Evolutionary conservation across 2,113 vertebrate species (phyloP).

Genomic region (Chlorodrepanis virens): DNA sequence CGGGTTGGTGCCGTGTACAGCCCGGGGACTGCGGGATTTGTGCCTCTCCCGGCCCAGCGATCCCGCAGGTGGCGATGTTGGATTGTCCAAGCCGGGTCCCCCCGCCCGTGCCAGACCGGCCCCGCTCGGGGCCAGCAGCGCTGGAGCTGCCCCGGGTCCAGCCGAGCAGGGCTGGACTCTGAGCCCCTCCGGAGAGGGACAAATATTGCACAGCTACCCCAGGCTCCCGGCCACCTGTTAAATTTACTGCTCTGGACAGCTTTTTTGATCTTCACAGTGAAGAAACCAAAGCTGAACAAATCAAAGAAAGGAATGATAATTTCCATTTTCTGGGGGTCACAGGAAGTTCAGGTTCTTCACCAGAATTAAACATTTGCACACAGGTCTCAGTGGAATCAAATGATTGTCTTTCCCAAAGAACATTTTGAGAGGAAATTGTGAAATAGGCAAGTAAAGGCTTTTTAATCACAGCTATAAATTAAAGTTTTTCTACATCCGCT

Average conservation of each 20-base stretch:
- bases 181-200: neutral
- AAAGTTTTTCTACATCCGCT: neutral
- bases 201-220: neutral
- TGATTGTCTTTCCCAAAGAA: neutral
- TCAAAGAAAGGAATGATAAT: conserved; percentile 22
- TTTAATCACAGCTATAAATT: conserved; percentile 25
- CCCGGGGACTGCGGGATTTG: neutral
- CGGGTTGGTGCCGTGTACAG: neutral
- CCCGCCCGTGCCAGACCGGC: neutral
- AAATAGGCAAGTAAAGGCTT: conserved; percentile 16
- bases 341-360: conserved; percentile 2
- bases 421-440: conserved; percentile 23
- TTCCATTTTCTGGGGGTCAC: neutral
- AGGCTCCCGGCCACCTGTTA: neutral
- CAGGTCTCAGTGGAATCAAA: neutral
- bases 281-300: neutral
- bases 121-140: neutral
- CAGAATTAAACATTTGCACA: conserved; percentile 36
- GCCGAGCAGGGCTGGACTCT: neutral
- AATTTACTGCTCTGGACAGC: neutral
- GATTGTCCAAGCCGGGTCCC: neutral
- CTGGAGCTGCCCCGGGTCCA: neutral
- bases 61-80: conserved; percentile 52
- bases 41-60: neutral
- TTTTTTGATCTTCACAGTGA: neutral